phyloP scores from a whole-genome alignment of 2,888 invertebrate species.

The Myopa tessellatipennis region DNA sequence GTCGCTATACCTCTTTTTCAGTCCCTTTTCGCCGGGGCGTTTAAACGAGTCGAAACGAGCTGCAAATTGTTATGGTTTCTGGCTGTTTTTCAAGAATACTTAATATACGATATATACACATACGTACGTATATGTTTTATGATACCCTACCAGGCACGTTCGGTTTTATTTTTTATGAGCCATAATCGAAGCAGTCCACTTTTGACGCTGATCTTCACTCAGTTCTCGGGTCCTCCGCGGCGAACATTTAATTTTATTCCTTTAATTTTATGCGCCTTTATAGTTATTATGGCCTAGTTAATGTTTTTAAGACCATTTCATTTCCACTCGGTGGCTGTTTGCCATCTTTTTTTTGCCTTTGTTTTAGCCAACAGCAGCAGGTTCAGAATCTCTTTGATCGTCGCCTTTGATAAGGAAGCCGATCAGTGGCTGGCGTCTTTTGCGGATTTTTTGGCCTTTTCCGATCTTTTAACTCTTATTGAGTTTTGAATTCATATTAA shows the following conservation, averaged over 20 bases:
- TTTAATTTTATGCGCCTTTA: slow-evolving; percentile 25
- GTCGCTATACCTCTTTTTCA: not conserved
- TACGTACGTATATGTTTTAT: slow-evolving; percentile 9
- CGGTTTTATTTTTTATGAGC: not conserved
- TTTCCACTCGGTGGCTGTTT: slow-evolving; percentile 19
- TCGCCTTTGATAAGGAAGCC: not conserved
- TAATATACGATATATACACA: not conserved
- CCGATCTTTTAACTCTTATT: not conserved
- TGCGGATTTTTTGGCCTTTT: not conserved
- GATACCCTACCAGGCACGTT: slow-evolving; percentile 17
- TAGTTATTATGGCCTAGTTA: slow-evolving; percentile 24
- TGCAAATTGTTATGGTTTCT: not conserved
- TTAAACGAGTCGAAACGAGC: slow-evolving; percentile 17
- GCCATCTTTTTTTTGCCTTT: slow-evolving; percentile 4
- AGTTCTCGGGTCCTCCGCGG: not conserved
- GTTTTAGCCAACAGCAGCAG: not conserved
- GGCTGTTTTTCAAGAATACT: not conserved
- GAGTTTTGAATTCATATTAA: slow-evolving; percentile 16
- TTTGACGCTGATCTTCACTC: not conserved
- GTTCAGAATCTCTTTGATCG: slow-evolving; percentile 19
- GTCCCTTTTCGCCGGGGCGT: slow-evolving; percentile 17
- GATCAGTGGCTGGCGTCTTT: not conserved
- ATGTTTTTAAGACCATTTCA: slow-evolving; percentile 21
- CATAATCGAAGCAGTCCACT: not conserved
- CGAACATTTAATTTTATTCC: slow-evolving; percentile 22